phyloP scores from a whole-genome alignment of 2,888 invertebrate species.

The Leucozona laternaria region DNA sequence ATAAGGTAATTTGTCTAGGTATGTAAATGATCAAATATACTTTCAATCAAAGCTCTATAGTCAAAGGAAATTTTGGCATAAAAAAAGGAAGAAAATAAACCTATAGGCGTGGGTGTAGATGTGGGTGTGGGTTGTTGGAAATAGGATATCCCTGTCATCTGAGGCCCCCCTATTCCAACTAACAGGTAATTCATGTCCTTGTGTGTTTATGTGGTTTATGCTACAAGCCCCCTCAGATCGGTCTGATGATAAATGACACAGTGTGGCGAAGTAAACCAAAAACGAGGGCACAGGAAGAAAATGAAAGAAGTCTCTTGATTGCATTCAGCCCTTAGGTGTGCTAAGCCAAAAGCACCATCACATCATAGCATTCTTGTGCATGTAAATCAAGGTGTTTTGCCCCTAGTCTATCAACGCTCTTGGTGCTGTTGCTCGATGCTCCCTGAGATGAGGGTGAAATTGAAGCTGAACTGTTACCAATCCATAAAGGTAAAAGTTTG shows the following conservation, averaged over 20 bases:
- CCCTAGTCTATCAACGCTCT: constrained; percentile 42
- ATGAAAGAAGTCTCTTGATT: constrained; percentile 63
- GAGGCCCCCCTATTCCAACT: constrained; percentile 17
- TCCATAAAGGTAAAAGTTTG: constrained; percentile 62
- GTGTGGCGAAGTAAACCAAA: constrained; percentile 28
- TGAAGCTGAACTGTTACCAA: constrained; percentile 67
- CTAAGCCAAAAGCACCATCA: constrained; percentile 41
- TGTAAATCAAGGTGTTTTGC: constrained; percentile 65
- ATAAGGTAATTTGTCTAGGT: constrained; percentile 66
- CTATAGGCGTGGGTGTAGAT: not conserved
- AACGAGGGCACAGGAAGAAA: constrained; percentile 38
- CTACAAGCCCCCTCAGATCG: constrained; percentile 28
- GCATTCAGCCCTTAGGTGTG: constrained; percentile 71
- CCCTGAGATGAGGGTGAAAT: constrained; percentile 43
- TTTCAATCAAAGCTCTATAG: constrained; percentile 63
- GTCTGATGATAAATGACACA: constrained; percentile 68
- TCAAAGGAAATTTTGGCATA: constrained; percentile 56
- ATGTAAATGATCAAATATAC: constrained; percentile 61
- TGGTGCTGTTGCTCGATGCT: constrained; percentile 8
- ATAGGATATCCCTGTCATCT: constrained; percentile 25
- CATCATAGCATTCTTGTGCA: constrained; percentile 29
- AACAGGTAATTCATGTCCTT: constrained; percentile 38
- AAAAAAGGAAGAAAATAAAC: constrained; percentile 15
- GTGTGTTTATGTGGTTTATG: constrained; percentile 48
- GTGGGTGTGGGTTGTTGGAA: constrained; percentile 1